Base-by-base conservation (phyloP, 2,113 vertebrate genomes). In the Euleptes europaea region DNA sequence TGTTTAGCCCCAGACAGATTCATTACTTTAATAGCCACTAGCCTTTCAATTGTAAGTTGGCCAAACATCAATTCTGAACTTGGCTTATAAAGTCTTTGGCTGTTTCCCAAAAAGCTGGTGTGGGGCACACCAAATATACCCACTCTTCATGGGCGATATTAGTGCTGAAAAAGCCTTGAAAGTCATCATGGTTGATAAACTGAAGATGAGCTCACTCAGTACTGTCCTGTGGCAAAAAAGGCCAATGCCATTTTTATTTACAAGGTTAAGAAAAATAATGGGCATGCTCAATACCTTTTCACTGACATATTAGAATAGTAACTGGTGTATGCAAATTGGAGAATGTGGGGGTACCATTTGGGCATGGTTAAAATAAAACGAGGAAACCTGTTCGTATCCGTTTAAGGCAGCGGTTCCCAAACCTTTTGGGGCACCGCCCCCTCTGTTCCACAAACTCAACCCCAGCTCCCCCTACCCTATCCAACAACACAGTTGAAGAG, bases 11-110 rank as follows among this genome's bases (percentile, higher is more conserved):
- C 26, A 28, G 60, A 9, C 2, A 63, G 60, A 28, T 28, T 63
- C 1, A 28, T 28, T 63, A 63, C 26, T 28, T 63, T 72, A 80
- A 67, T 42, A 84, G 11, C 54, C 47, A 67, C 31, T 1, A 12
- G 66, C 31, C 0, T 0, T 79, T 38, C 73, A 82, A 11, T 19
- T 75, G 2, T 69, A 74, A 69, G 33, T 40, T 81, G 0, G 0
- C 1, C 21, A 75, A 11, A 87, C 71, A 78, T 88, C 57, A 81
- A 1, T 79, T 88, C 63, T 67, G 49, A 60, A 60, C 57, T 60
- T 60, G 57, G 21, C 21, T 60, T 60, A 60, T 23, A 60, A 44
- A 60, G 57, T 26, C 19, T 60, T 60, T 26, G 57, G 57, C 57
- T 60, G 21, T 60, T 60, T 60, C 4, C 5, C 3, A 19, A 60